These are phyloP conservation scores for Ennomos erosarius DNA, from an alignment of 2,888 invertebrate genomes.

Conservation along the genomic window DNA sequence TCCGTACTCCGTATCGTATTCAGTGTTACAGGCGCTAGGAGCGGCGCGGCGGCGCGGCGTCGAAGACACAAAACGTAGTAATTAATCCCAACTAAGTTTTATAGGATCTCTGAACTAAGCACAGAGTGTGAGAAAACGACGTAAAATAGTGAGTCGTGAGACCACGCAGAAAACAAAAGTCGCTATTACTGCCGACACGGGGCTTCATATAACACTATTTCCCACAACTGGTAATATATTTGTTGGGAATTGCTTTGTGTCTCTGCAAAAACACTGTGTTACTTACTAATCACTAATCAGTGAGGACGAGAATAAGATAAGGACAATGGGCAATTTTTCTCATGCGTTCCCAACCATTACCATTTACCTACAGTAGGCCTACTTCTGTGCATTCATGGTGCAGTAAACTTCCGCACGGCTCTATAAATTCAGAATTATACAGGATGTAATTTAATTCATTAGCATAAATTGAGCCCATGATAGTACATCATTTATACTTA, in stretches of 20 bases:
- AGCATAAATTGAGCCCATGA: too few relatives aligned
- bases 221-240: slow-evolving; percentile 66
- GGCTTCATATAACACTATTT: slow-evolving; percentile 63
- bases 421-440: slow-evolving; percentile 22
- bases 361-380: slow-evolving; percentile 60
- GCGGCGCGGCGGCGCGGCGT: slow-evolving; percentile 41
- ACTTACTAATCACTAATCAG: slow-evolving; percentile 78
- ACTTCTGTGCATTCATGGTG: slow-evolving; percentile 47
- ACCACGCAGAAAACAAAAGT: slow-evolving; percentile 67
- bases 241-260: slow-evolving; percentile 75
- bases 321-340: slow-evolving; percentile 71
- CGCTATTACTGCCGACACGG: slow-evolving; percentile 47
- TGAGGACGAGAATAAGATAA: slow-evolving; percentile 67
- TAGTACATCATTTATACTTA: too few relatives aligned
- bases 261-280: slow-evolving; percentile 68
- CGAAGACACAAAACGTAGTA: slow-evolving; percentile 61
- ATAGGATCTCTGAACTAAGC: too few relatives aligned
- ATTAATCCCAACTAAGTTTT: slow-evolving; percentile 65
- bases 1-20: slow-evolving; percentile 43
- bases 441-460: too few relatives aligned
- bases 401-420: slow-evolving; percentile 62
- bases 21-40: slow-evolving; percentile 11
- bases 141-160: slow-evolving; percentile 71
- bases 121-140: slow-evolving; percentile 73
- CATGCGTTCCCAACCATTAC: slow-evolving; percentile 60